These are phyloP conservation scores for Antheraea pernyi DNA, from an alignment of 1,140 invertebrate genomes.

Conservation along the genomic window DNA sequence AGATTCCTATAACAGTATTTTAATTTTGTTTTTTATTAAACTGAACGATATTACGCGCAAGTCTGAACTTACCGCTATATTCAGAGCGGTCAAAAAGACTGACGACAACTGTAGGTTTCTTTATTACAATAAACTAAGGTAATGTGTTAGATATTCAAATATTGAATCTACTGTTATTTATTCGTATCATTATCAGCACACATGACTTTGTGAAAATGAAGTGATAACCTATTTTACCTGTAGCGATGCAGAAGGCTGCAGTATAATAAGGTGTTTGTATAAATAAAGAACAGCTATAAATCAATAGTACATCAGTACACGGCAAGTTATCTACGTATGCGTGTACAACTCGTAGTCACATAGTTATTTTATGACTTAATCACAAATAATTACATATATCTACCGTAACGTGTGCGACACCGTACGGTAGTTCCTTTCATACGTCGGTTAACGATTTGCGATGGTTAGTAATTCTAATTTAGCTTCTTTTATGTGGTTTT, in stretches of 20 bases:
- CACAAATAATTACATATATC: slow-evolving; percentile 11
- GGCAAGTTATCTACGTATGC: neutral
- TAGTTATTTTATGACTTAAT: slow-evolving; percentile 17
- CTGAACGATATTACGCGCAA: too few relatives aligned
- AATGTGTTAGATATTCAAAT: too few relatives aligned
- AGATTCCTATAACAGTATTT: too few relatives aligned
- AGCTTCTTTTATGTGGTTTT: slow-evolving; percentile 27
- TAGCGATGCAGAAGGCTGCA: neutral
- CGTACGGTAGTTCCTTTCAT: slow-evolving; percentile 26
- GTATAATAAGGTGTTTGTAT: slow-evolving; percentile 2
- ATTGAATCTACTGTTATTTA: neutral
- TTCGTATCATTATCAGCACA: neutral
- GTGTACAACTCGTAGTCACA: slow-evolving; percentile 6
- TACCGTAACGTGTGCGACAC: slow-evolving; percentile 13
- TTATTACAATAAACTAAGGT: too few relatives aligned
- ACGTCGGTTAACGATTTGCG: slow-evolving; percentile 24
- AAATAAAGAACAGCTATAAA: neutral
- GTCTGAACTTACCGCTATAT: too few relatives aligned
- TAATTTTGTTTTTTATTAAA: too few relatives aligned
- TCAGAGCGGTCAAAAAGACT: too few relatives aligned
- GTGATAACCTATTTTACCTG: neutral
- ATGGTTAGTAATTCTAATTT: slow-evolving; percentile 23
- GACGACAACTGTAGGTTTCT: too few relatives aligned
- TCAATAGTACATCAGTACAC: neutral
- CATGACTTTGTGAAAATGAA: neutral